These are phyloP conservation scores for Melieria omissa DNA, from an alignment of 2,888 invertebrate genomes.

Conservation along the genomic window DNA sequence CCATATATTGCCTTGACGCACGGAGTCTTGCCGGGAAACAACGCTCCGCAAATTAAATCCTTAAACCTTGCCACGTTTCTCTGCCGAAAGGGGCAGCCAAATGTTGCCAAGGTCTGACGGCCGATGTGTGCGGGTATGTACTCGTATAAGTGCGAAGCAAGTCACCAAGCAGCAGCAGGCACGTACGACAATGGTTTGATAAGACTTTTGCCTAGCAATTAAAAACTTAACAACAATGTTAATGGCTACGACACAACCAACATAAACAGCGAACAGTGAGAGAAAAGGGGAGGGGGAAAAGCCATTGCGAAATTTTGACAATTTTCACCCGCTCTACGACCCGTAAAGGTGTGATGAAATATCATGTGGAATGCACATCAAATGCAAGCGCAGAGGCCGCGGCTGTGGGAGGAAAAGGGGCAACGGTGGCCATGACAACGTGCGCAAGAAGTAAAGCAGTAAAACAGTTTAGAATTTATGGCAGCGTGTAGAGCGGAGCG, in stretches of 20 bases:
- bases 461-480: conserved; percentile 33
- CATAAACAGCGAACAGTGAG: conserved; percentile 45
- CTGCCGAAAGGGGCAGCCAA: conserved; percentile 5
- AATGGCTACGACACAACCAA: conserved; percentile 52
- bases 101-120: not conserved
- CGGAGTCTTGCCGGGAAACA: not conserved
- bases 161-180: too few relatives aligned
- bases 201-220: conserved; percentile 61
- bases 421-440: conserved; percentile 15
- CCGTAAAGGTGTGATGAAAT: not conserved
- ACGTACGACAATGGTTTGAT: conserved; percentile 20
- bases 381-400: not conserved
- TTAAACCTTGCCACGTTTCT: conserved; percentile 19
- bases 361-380: conserved; percentile 22
- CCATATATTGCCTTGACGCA: not conserved
- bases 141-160: too few relatives aligned
- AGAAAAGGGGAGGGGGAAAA: conserved; percentile 4
- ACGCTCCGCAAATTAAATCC: conserved; percentile 21
- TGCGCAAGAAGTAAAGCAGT: conserved; percentile 38
- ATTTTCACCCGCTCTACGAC: conserved; percentile 8
- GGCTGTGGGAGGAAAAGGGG: not conserved
- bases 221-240: conserved; percentile 58
- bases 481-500: conserved; percentile 14
- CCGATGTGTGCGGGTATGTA: too few relatives aligned
- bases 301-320: conserved; percentile 11